Conservation (phyloP, 2,888 invertebrate species). For the Limnephilus lunatus region DNA sequence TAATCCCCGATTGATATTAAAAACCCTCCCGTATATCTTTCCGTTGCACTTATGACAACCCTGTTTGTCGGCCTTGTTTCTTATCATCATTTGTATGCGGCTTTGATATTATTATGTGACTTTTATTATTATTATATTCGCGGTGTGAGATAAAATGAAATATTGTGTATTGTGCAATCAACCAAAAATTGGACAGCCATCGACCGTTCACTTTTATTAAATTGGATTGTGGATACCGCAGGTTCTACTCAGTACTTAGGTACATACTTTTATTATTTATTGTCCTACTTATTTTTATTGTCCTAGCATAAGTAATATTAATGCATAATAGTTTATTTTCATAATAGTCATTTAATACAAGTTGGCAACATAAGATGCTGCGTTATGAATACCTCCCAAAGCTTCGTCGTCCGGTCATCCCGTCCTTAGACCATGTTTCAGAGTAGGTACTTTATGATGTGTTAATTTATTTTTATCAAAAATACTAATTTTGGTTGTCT, state of each 20-base stretch:
- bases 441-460: background rate
- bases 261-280: background rate
- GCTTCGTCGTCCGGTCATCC: no score
- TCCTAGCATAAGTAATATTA: background rate
- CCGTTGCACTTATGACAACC: background rate
- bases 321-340: background rate
- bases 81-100: slow-evolving; percentile 26
- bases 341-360: background rate
- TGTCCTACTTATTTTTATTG: background rate
- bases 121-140: background rate
- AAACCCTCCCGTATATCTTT: background rate
- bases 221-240: background rate
- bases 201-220: slow-evolving; percentile 29
- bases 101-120: background rate
- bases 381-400: no score
- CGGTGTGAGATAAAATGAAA: slow-evolving; percentile 31
- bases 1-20: background rate
- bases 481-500: no score
- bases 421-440: background rate
- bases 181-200: slow-evolving; percentile 6
- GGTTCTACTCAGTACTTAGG: background rate
- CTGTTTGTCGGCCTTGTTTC: slow-evolving; percentile 22
- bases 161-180: slow-evolving; percentile 27
- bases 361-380: no score
- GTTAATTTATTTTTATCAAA: no score